Conservation (phyloP, 2,888 invertebrate genomes). For the Cordilura impudica region DNA sequence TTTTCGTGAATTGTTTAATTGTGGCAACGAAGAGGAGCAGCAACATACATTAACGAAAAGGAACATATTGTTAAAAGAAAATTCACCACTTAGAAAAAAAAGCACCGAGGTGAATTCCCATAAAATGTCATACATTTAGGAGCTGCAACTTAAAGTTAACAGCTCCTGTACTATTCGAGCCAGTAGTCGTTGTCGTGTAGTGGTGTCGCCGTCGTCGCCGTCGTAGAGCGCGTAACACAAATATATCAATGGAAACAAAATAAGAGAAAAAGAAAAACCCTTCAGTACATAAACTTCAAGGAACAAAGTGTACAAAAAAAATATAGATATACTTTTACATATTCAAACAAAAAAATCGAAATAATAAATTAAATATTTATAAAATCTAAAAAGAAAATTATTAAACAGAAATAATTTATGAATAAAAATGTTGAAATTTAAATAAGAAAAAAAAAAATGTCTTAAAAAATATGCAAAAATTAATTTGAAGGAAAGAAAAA, state of each 20-base stretch:
- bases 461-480: constrained; percentile 14
- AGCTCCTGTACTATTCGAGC: constrained; percentile 29
- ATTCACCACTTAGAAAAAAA: constrained; percentile 22
- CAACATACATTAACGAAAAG: background rate
- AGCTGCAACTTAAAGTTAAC: constrained; percentile 55
- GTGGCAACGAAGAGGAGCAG: background rate
- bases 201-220: constrained; percentile 71
- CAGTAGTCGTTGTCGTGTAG: constrained; percentile 72
- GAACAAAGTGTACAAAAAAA: constrained; percentile 45
- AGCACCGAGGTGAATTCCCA: constrained; percentile 26
- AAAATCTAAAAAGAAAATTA: background rate
- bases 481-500: constrained; percentile 5
- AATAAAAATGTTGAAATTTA: background rate
- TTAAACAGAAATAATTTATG: background rate
- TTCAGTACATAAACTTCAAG: constrained; percentile 49
- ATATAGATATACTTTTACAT: constrained; percentile 11
- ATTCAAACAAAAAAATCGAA: background rate
- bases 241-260: no score
- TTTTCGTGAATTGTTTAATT: no score
- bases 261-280: constrained; percentile 29
- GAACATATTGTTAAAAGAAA: constrained; percentile 16
- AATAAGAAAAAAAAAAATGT: constrained; percentile 4
- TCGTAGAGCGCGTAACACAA: constrained; percentile 64
- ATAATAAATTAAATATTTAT: background rate
- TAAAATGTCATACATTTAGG: constrained; percentile 19